Conservation (phyloP, 2,113 vertebrate genomes). For the Salvator merianae region DNA sequence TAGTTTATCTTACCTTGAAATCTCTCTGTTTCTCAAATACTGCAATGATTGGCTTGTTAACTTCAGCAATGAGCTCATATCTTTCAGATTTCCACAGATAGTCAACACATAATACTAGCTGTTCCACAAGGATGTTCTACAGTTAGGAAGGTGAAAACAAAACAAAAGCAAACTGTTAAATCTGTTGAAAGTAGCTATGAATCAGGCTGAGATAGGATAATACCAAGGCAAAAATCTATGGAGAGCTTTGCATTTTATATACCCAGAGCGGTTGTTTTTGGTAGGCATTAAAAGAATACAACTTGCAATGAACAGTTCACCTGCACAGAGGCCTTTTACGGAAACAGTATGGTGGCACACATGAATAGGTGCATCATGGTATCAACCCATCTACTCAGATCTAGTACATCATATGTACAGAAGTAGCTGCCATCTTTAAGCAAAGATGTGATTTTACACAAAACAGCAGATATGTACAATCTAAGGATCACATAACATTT, state of each 20-base stretch:
- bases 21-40: conserved; percentile 97
- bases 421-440: background rate
- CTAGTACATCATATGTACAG: background rate
- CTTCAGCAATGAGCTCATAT: conserved; percentile 94
- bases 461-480: background rate
- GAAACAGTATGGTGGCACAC: background rate
- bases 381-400: background rate
- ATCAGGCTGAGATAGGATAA: background rate
- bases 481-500: background rate
- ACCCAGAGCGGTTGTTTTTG: background rate
- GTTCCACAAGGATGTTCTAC: conserved; percentile 93
- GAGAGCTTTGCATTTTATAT: background rate
- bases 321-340: background rate
- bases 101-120: conserved; percentile 93
- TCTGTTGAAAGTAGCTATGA: background rate
- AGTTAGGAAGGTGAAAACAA: conserved; percentile 41
- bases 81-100: conserved; percentile 97
- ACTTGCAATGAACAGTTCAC: background rate
- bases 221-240: no score
- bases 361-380: background rate
- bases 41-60: conserved; percentile 96
- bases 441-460: background rate
- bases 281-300: background rate
- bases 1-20: conserved; percentile 84
- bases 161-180: background rate